Percentiles rank a stretch among this genome's conserved stretches.
These are phyloP conservation scores for Cryptus viduatorius DNA, from an alignment of 2,888 invertebrate genomes.

Conservation along the genomic window DNA sequence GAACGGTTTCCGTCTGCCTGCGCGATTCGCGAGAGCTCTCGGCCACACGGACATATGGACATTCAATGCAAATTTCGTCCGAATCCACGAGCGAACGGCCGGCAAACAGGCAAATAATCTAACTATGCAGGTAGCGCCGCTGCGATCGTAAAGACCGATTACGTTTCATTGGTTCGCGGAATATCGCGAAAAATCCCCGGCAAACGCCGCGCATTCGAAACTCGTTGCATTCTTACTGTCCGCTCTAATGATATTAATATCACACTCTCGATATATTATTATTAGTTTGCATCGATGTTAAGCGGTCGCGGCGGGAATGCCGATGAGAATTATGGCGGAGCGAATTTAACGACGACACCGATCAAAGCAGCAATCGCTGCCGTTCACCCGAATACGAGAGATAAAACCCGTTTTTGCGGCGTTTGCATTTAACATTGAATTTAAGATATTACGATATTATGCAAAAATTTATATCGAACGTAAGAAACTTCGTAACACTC, in stretches of 20 bases:
- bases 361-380: neutral
- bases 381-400: slow-evolving; percentile 4
- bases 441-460: slow-evolving; percentile 41
- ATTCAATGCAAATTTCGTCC: slow-evolving; percentile 57
- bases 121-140: neutral
- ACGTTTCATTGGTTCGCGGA: slow-evolving; percentile 29
- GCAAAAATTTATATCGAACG: slow-evolving; percentile 24
- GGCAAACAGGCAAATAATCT: slow-evolving; percentile 1
- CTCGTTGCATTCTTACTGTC: neutral
- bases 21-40: slow-evolving; percentile 6
- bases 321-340: slow-evolving; percentile 5
- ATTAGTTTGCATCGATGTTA: neutral
- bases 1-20: slow-evolving; percentile 13
- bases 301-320: neutral
- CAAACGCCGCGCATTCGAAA: neutral
- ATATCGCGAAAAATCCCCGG: slow-evolving; percentile 37
- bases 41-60: slow-evolving; percentile 17
- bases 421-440: neutral
- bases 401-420: slow-evolving; percentile 29
- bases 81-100: slow-evolving; percentile 1
- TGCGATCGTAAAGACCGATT: slow-evolving; percentile 33
- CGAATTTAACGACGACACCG: neutral
- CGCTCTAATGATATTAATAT: neutral
- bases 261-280: neutral
- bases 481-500: neutral